phyloP scores from a whole-genome alignment of 2,797 vertebrate genomes.

The Chloroceryle inda region DNA sequence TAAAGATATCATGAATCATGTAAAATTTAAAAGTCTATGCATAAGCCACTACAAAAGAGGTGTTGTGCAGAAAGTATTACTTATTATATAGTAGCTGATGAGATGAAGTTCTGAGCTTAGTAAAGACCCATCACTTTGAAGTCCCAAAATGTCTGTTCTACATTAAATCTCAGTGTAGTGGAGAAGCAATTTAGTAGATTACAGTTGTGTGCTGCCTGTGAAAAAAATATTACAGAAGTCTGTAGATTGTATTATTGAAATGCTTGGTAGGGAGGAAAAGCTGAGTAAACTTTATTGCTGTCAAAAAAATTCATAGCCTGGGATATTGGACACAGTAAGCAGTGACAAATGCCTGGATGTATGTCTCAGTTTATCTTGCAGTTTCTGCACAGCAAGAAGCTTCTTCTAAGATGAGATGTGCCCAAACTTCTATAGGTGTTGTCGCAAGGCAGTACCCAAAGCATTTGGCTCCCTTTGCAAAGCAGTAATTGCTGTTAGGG shows the following conservation, averaged over 20 bases:
- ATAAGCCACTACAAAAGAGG: neutral
- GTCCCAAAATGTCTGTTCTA: neutral
- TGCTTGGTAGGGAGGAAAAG: neutral
- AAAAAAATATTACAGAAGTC: neutral
- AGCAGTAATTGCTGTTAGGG: neutral
- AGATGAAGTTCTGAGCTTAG: constrained; percentile 5
- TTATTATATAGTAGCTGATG: neutral
- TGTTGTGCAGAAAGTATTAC: constrained; percentile 16
- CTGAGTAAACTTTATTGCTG: constrained; percentile 37
- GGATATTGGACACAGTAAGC: neutral
- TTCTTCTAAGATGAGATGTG: neutral
- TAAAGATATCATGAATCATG: neutral
- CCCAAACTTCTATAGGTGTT: neutral
- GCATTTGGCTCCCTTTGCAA: constrained; percentile 16
- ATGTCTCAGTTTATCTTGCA: neutral
- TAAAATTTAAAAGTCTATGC: neutral
- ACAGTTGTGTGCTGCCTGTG: constrained; percentile 5
- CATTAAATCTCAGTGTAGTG: neutral
- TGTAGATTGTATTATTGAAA: constrained; percentile 25
- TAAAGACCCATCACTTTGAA: constrained; percentile 10
- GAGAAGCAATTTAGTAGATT: constrained; percentile 43
- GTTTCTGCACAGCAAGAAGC: neutral
- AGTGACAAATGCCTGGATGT: rapidly evolving
- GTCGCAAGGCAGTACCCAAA: neutral
- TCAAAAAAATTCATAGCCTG: neutral